Evolutionary conservation across 2,888 invertebrate genomes (phyloP), one percentile per base, ranked within the genome.

Genomic region (Spisula solida): DNA sequence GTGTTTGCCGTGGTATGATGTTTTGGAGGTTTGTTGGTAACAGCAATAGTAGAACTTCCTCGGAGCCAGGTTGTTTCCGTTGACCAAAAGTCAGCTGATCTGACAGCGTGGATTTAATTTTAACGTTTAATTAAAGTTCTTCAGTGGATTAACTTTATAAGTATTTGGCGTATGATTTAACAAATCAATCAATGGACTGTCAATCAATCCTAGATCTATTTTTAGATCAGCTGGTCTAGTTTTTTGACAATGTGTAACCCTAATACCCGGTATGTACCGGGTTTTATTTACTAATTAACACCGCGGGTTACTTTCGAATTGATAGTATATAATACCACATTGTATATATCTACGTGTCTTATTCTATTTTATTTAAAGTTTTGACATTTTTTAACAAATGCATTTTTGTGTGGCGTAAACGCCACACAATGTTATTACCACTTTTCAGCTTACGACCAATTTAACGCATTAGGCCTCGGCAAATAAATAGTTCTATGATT

Each of bases 31-130:
- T n/a, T n/a, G n/a, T n/a, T n/a, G n/a, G n/a, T n/a, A n/a, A n/a
- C n/a, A n/a, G n/a, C n/a, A n/a, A 60, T 1, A 60, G 2, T 51
- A 51, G 51, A 60, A 60, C n/a, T 66, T 66, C 10, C 25, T 5
- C n/a, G 60, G n/a, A 10, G 60, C n/a, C 60, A 0, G 60, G 25
- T n/a, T 25, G 10, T 66, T 66, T 66, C 60, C 60, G 25, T n/a
- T 66, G 60, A 66, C 60, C 60, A 66, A 66, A 66, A 25, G 8
- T 25, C 25, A 66, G 60, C 25, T 66, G 60, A 66, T 66, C 60
- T 8, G n/a, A 25, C 8, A 66, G n/a, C 6, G n/a, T 66, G 60
- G 60, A 66, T 66, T 66, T 66, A 66, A 25, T 8, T 66, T n/a
- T 25, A n/a, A 60, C 20, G 4, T 25, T 66, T 25, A 66, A 25